A percentile compares a stretch with the other conserved stretches of the same genome.
Evolutionary conservation across 2,113 vertebrate species (phyloP).

Genomic region (Aptenodytes patagonicus): DNA sequence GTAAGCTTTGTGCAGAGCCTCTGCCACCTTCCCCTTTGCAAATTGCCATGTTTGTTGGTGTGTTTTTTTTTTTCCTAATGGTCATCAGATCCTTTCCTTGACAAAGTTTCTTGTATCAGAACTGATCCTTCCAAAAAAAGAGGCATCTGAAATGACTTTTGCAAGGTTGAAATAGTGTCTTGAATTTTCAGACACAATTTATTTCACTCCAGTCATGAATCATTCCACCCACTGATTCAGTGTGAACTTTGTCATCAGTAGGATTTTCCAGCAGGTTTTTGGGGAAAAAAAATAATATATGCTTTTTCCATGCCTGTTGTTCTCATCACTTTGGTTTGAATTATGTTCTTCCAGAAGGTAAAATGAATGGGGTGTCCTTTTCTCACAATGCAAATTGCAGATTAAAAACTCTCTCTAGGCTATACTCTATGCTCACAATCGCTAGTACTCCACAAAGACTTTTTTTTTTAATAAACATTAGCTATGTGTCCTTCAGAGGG

Average conservation of each 20-base stretch:
- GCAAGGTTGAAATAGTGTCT: not conserved
- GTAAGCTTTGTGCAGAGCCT: not conserved
- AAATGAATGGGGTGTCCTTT: not conserved
- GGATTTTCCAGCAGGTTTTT: not conserved
- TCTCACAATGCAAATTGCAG: not conserved
- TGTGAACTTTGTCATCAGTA: conserved; percentile 7
- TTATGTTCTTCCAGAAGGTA: not conserved
- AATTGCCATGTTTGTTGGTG: not conserved
- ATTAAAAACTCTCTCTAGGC: not conserved
- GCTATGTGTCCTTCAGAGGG: not conserved
- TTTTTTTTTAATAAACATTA: not conserved
- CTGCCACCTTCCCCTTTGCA: not conserved
- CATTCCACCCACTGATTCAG: not conserved
- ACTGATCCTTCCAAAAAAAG: not conserved
- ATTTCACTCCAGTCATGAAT: not conserved
- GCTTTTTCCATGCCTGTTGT: not conserved
- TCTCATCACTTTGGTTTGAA: not conserved
- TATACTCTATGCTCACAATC: not conserved
- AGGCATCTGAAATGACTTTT: not conserved
- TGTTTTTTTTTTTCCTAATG: not conserved
- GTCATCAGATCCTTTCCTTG: not conserved
- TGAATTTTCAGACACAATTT: not conserved
- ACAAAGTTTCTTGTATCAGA: not conserved
- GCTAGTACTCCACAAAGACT: not conserved
- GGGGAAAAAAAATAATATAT: no score